Evolutionary conservation across 1,140 invertebrate genomes (phyloP), one percentile per base, ranked within the genome.

Genomic region (Batillaria attramentaria): DNA sequence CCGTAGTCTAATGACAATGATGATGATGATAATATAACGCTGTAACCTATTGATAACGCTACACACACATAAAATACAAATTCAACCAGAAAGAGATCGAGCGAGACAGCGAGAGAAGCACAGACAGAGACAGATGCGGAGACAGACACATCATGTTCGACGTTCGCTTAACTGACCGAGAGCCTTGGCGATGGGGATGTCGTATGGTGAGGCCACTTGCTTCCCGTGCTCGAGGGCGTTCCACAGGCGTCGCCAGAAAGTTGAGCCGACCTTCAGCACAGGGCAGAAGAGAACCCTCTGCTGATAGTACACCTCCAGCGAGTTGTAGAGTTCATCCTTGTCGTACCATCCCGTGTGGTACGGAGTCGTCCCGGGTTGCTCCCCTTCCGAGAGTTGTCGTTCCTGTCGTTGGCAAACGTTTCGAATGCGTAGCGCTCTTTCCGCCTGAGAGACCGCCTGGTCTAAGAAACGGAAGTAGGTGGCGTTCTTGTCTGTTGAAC

Each of bases 241-340:
- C 54, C 87, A 85, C 35, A 87, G 76, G 28, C 87, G 69, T 39
- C 85, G 83, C 85, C 85, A 87, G 77, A 89, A 89, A 1, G 87
- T 89, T 54, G 84, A 87, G 4, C 87, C 87, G 5, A 85, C 85
- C 72, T 88, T 89, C 46, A 87, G 83, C 24, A 87, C 83, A 16
- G 87, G 85, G 81, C 87, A 89, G 78, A 87, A 88, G 3, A 87
- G 82, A 18, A 87, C 54, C 1, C 41, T 16, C 20, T 74, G 33
- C 1, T 50, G 39, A 18, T 72, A 16, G 35, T 77, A 54, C 2
- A 81, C 43, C 70, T 78, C 76, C 41, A 81, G 73, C 13, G 57
- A 37, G 1, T 42, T 42, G 41, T 74, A 81, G 8, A 68, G 75
- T n/a, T 60, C 73, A 13, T 74, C 46, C 41, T 54, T 57, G 3